These are phyloP conservation scores for Sakesphorus luctuosus DNA, from an alignment of 2,113 vertebrate genomes.

Conservation along the genomic window DNA sequence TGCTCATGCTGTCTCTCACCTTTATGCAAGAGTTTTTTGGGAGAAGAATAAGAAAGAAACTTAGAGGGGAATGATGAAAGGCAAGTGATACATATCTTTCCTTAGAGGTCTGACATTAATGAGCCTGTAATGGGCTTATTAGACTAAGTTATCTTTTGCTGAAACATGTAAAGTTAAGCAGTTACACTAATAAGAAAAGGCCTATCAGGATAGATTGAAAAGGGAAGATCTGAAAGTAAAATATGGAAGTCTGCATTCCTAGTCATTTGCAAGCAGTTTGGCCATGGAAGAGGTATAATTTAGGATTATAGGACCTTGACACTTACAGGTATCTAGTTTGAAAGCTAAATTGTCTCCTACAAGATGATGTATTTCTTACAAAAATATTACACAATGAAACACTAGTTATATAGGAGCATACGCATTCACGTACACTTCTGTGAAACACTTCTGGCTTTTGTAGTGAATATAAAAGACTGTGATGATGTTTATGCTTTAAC, in stretches of 20 bases:
- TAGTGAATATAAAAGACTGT: not conserved
- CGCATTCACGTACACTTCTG: not conserved
- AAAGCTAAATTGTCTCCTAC: not conserved
- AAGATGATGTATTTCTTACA: not conserved
- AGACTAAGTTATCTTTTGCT: constrained; percentile 13
- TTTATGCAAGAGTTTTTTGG: not conserved
- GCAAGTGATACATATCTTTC: not conserved
- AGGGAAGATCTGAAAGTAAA: not conserved
- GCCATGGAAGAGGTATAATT: not conserved
- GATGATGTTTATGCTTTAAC: not conserved
- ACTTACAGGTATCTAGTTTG: not conserved
- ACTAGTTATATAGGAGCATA: not conserved
- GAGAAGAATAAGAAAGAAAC: not conserved
- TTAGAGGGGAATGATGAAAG: not conserved
- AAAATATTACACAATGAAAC: not conserved
- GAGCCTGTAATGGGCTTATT: constrained; percentile 4
- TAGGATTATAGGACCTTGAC: not conserved
- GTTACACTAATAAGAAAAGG: not conserved
- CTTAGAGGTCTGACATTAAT: constrained; percentile 8
- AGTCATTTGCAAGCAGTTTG: not conserved
- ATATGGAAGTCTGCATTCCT: not conserved
- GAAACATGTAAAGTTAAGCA: not conserved
- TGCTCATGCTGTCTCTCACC: not conserved
- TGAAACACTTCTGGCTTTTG: not conserved
- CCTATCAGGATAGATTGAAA: not conserved